These are phyloP conservation scores for Macaca nemestrina DNA, from an alignment of 2,113 vertebrate species.

Conservation along the genomic window DNA sequence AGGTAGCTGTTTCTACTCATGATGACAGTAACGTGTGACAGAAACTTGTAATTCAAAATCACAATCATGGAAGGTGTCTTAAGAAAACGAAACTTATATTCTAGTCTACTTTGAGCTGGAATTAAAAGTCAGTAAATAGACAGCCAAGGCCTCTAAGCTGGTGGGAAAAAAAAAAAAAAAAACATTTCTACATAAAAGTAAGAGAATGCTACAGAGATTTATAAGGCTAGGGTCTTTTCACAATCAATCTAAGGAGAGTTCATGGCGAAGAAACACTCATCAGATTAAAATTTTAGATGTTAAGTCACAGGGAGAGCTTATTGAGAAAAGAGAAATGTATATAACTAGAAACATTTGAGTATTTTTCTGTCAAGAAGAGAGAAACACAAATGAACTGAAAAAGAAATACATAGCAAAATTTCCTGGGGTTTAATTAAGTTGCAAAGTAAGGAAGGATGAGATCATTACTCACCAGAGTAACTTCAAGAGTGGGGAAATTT, in stretches of 20 bases:
- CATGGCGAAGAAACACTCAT: neutral
- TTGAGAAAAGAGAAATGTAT: neutral
- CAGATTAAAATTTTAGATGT: neutral
- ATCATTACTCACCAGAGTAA: neutral
- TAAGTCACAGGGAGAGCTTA: neutral
- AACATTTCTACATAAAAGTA: neutral
- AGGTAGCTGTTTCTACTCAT: neutral
- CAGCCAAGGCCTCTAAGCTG: neutral
- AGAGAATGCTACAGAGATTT: neutral
- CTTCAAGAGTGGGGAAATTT: neutral
- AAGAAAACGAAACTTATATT: neutral
- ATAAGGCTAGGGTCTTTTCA: neutral
- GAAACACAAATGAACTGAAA: neutral
- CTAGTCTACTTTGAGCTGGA: neutral
- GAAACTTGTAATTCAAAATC: neutral
- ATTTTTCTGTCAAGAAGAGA: neutral
- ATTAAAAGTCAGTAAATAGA: neutral
- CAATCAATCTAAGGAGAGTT: neutral
- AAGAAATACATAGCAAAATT: neutral
- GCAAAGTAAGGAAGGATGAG: neutral
- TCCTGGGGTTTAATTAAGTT: neutral
- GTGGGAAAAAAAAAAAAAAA: neutral
- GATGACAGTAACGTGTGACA: neutral
- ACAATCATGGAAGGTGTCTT: neutral
- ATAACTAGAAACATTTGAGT: neutral